Percentiles rank a stretch among this genome's conserved stretches.
Conservation (phyloP, 2,113 vertebrate genomes). For the Rhagologus leucostigma region DNA sequence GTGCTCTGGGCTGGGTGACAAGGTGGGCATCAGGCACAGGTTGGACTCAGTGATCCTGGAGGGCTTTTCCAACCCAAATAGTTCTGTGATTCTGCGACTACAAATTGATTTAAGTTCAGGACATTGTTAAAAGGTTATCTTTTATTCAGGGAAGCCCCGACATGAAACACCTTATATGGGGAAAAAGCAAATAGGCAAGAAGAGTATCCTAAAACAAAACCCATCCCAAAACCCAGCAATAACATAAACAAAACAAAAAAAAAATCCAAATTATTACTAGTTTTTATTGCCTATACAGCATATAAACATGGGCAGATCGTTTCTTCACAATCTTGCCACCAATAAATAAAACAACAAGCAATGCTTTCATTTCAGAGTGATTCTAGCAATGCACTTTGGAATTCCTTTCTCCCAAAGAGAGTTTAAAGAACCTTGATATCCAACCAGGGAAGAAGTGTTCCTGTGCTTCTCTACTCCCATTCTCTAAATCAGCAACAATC, state of each 20-base stretch:
- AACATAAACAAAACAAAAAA: not conserved
- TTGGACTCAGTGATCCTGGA: not conserved
- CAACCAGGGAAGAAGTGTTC: not conserved
- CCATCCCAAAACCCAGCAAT: not conserved
- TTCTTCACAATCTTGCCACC: not conserved
- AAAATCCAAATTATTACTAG: not conserved
- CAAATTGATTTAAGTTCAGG: not conserved
- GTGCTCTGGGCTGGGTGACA: not conserved
- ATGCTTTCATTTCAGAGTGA: not conserved
- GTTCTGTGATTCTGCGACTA: not conserved
- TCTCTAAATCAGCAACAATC: not conserved
- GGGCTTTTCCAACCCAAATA: not conserved
- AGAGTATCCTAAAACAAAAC: not conserved
- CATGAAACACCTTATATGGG: not conserved
- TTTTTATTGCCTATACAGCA: not conserved
- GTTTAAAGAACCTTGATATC: not conserved
- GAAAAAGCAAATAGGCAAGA: not conserved
- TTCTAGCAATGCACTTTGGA: not conserved
- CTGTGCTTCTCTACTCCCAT: not conserved
- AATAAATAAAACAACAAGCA: slow-evolving; percentile 2
- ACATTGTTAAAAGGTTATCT: not conserved
- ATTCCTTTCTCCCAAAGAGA: not conserved
- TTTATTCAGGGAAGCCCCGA: not conserved
- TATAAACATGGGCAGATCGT: not conserved
- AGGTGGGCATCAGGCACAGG: not conserved